A percentile compares a stretch with the other conserved stretches of the same genome.
phyloP scores from a whole-genome alignment of 2,888 invertebrate genomes.

The Cistogaster globosa region DNA sequence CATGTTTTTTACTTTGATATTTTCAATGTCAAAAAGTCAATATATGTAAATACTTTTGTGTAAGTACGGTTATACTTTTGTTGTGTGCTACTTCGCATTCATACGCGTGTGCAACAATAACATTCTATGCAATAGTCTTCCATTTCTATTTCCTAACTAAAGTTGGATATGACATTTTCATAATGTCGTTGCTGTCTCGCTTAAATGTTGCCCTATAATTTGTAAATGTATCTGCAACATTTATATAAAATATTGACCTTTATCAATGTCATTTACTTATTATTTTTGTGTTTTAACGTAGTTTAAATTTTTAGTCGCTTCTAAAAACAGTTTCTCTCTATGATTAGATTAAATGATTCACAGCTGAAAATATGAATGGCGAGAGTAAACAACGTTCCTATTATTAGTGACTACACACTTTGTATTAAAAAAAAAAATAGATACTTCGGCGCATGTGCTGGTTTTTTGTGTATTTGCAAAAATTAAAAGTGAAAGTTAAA shows the following conservation, averaged over 20 bases:
- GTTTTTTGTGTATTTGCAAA: constrained; percentile 38
- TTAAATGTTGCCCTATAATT: constrained; percentile 48
- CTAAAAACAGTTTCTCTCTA: constrained; percentile 24
- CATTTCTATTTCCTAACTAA: not conserved
- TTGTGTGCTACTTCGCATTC: no score
- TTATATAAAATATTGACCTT: constrained; percentile 67
- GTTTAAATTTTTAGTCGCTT: not conserved
- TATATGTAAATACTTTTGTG: no score
- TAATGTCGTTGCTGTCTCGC: constrained; percentile 38
- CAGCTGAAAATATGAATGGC: constrained; percentile 24
- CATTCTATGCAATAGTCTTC: no score
- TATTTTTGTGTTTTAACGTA: constrained; percentile 26
- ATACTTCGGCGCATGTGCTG: constrained; percentile 66
- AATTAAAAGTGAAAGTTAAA: constrained; percentile 49
- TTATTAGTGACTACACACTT: constrained; percentile 17
- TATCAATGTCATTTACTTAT: constrained; percentile 65
- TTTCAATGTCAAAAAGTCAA: constrained; percentile 59
- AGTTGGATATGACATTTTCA: constrained; percentile 26
- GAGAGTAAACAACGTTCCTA: not conserved
- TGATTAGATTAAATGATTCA: constrained; percentile 31
- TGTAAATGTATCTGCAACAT: constrained; percentile 66
- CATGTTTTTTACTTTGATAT: no score
- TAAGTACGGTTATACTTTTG: no score
- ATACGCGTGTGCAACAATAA: no score
- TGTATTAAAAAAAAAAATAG: not conserved